Percentiles rank a stretch among this genome's conserved stretches.
Conservation (phyloP, 2,797 vertebrate species). For the Semaprochilodus insignis region DNA sequence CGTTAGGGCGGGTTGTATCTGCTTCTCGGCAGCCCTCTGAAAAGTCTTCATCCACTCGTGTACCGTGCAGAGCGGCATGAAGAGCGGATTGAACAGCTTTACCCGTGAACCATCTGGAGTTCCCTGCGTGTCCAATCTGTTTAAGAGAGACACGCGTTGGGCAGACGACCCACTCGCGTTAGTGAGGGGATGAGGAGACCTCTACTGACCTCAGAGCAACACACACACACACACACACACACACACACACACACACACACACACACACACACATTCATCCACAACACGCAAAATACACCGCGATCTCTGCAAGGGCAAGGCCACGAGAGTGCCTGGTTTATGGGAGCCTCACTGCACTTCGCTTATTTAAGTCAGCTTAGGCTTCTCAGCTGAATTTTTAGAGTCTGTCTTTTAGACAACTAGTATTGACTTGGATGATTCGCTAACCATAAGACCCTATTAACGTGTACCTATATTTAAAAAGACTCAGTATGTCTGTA, state of each 20-base stretch:
- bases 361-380: background rate
- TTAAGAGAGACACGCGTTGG: conserved; percentile 61
- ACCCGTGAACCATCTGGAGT: conserved; percentile 65
- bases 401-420: too few relatives aligned
- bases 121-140: conserved; percentile 59
- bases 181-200: conserved; percentile 59
- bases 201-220: conserved; percentile 56
- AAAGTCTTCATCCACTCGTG: background rate
- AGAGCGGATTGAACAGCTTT: conserved; percentile 59
- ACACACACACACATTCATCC: background rate
- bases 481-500: background rate
- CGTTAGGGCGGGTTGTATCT: background rate
- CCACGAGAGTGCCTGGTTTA: background rate
- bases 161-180: conserved; percentile 60
- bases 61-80: conserved; percentile 6
- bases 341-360: background rate
- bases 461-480: too few relatives aligned
- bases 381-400: too few relatives aligned
- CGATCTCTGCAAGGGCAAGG: background rate
- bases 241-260: background rate
- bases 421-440: too few relatives aligned
- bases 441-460: too few relatives aligned
- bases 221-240: too few relatives aligned
- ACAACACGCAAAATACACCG: background rate
- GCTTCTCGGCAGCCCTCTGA: background rate